These are phyloP conservation scores for Hippotragus niger DNA, from an alignment of 2,113 vertebrate species.

Conservation along the genomic window DNA sequence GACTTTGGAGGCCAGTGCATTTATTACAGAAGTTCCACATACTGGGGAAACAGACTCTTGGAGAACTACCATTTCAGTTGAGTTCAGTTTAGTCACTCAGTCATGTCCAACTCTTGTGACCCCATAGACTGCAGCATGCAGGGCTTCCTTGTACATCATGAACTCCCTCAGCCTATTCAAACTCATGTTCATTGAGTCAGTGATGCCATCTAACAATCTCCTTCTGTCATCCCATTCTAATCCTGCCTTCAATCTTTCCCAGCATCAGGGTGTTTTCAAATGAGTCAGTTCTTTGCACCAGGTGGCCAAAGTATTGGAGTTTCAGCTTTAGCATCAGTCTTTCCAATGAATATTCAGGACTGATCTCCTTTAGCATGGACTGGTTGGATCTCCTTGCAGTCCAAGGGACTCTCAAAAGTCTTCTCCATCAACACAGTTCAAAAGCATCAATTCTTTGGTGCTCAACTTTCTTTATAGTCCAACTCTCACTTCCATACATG, in stretches of 20 bases:
- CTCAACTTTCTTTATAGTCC: no score
- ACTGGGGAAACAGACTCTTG: no score
- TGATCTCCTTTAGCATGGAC: background rate
- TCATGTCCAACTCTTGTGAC: no score
- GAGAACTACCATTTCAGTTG: no score
- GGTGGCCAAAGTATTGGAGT: background rate
- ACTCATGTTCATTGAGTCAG: no score
- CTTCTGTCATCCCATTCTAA: background rate
- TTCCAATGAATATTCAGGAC: background rate
- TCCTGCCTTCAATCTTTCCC: background rate
- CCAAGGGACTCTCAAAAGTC: background rate
- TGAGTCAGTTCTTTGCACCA: rapidly evolving
- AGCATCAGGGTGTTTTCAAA: background rate
- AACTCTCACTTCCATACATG: background rate
- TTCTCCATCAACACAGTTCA: background rate
- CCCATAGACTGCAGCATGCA: no score
- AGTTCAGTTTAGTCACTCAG: no score
- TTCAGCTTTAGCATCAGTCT: background rate
- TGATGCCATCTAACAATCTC: no score
- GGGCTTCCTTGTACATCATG: no score
- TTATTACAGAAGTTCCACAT: no score
- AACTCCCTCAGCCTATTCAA: no score
- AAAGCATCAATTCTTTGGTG: background rate
- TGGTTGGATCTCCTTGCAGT: background rate
- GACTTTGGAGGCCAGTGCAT: no score